Base-by-base conservation (phyloP, 1,140 invertebrate species). In the Magallana ariakensis region DNA sequence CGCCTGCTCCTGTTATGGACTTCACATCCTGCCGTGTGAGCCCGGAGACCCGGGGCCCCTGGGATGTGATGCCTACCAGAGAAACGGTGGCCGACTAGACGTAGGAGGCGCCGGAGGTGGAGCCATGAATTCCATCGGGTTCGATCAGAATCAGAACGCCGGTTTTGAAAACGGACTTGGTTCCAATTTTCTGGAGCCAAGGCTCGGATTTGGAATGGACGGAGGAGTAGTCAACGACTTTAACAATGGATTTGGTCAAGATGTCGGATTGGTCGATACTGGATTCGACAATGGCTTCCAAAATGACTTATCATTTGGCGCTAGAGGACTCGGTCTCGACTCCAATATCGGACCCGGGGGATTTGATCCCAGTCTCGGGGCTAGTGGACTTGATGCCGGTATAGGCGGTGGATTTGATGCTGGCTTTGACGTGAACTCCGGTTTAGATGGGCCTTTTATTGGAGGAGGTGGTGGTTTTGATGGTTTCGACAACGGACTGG, bases 21-120 rank as follows among this genome's bases (percentile, higher is more conserved):
- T 86, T 22, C 85, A 85, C 8, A 85, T 85, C 11, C 33, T 80
- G 7, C 70, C 70, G 7, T 85, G 85, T 85, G 85, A 86, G 81
- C 85, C 85, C 1, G 80, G 80, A 15, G 11, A 62, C 60, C 80
- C 85, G 0, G 85, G 85, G 26, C 57, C 80, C 46, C 15, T 86
- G 13, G 85, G 85, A 54, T 86, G 85, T 86, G 85, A 82, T 16
- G n/a, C 80, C 22, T 86, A 55, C 55, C 16, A 22, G 9, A 66
- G 70, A 16, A 86, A 86, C 53, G 75, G 85, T 1, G 85, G 85
- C 4, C 75, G 75, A 1, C 75, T 86, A 15, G 85, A 56, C n/a
- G 80, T 16, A 55, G 80, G 80, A 2, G 85, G 56, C n/a, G 80
- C 33, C n/a, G 56, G 81, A 22, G 46, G 57, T 8, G 46, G 33